phyloP scores from a whole-genome alignment of 1,140 invertebrate species.

The Charaxes varanes region DNA sequence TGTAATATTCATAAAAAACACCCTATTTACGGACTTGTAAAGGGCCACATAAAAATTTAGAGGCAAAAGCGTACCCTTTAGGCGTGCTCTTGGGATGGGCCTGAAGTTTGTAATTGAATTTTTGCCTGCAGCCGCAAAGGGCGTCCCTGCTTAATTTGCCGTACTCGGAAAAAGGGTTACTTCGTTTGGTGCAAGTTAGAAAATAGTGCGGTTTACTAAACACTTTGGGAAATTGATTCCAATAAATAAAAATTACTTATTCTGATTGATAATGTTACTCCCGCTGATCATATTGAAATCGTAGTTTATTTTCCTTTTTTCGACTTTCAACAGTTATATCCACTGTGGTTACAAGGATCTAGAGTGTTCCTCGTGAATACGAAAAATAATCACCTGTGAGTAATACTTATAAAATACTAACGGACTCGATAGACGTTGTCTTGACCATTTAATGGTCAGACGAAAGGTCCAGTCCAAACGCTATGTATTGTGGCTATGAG shows the following conservation, averaged over 20 bases:
- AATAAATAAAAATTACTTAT: too few relatives aligned
- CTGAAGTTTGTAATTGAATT: constrained; percentile 71
- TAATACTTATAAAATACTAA: too few relatives aligned
- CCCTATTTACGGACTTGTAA: constrained; percentile 68
- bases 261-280: not conserved
- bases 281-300: not conserved
- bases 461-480: too few relatives aligned
- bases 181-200: constrained; percentile 22
- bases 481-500: too few relatives aligned
- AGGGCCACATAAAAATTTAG: constrained; percentile 71
- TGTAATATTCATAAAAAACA: constrained; percentile 70
- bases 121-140: constrained; percentile 70
- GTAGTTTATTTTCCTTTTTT: constrained; percentile 1
- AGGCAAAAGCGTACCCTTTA: constrained; percentile 62
- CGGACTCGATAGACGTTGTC: too few relatives aligned
- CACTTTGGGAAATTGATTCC: too few relatives aligned
- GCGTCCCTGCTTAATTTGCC: constrained; percentile 68
- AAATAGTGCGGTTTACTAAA: constrained; percentile 10
- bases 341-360: too few relatives aligned
- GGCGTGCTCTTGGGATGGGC: constrained; percentile 57
- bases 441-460: too few relatives aligned
- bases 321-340: too few relatives aligned
- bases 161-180: constrained; percentile 60
- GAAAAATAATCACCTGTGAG: too few relatives aligned
- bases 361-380: too few relatives aligned